Base-by-base conservation (phyloP, 2,888 invertebrate genomes). In the Microplitis manilae region DNA sequence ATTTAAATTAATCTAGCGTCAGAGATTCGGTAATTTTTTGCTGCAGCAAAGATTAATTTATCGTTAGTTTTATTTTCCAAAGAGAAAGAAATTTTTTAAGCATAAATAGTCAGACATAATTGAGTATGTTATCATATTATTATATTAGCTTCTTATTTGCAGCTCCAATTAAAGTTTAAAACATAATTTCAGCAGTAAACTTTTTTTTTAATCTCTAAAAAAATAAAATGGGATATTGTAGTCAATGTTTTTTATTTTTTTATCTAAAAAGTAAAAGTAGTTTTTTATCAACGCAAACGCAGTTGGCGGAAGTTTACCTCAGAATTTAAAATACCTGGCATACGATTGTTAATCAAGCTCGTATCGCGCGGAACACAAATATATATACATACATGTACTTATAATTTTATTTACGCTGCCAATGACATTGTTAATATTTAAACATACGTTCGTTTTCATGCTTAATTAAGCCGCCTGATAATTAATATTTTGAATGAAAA, bases 241-340 rank as follows among this genome's bases (percentile, higher is more conserved):
- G 9, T 13, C 50, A 13, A 30, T 30, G 30, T 30, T 30, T 50
- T 50, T 50, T 4, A 13, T 50, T 50, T 50, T 50, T 50, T 50
- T 50, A 50, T 50, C 50, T 50, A 50, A 13, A 50, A 50, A 50
- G 50, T 50, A 50, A 50, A 50, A 50, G 50, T 50, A 13, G 30
- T 50, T 50, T 50, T 50, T 62, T 62, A 15, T 62, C 17, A 62
- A 62, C 20, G 20, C 20, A 62, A 62, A 62, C 15, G 62, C 20
- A 62, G 15, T 20, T 62, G 62, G 20, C 20, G 20, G 15, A 20
- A 62, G 62, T 62, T 62, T 62, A 62, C 62, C 20, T 62, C 20
- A 15, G 20, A 62, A 62, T 59, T 41, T 50, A 70, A 70, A 70
- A 70, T 20, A 30, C 70, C 39, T 70, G 40, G 17, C 30, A 30